phyloP scores from a whole-genome alignment of 2,797 vertebrate species.

The Parauchenoglanis ngamensis region DNA sequence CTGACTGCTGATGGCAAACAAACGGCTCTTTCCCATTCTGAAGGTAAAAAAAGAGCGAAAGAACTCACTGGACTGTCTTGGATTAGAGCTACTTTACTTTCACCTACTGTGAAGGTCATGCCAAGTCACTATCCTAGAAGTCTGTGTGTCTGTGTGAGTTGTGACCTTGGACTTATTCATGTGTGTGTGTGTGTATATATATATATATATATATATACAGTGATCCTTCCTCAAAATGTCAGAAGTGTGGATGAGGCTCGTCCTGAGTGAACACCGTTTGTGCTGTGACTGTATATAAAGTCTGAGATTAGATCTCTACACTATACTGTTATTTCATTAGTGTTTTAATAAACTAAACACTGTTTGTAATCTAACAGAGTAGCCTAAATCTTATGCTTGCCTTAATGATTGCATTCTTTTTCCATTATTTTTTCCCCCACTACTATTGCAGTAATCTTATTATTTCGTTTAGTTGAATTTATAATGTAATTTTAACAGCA shows the following conservation, averaged over 20 bases:
- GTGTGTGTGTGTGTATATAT: neutral
- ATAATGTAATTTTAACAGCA: constrained; percentile 39
- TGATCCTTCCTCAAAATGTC: neutral
- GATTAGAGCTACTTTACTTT: constrained; percentile 50
- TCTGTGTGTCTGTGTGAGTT: constrained; percentile 30
- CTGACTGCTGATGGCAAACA: constrained; percentile 63
- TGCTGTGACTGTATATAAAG: neutral
- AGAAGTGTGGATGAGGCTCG: neutral
- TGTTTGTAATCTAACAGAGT: constrained; percentile 24
- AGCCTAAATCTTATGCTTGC: constrained; percentile 15
- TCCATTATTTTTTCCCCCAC: neutral
- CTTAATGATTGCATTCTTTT: constrained; percentile 15
- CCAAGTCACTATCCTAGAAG: constrained; percentile 49
- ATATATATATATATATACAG: too few relatives aligned
- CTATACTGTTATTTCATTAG: constrained; percentile 14
- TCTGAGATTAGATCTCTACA: neutral
- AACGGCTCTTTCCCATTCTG: constrained; percentile 70
- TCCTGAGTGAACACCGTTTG: neutral
- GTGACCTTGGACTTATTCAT: constrained; percentile 42
- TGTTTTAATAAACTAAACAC: constrained; percentile 11
- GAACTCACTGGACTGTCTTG: constrained; percentile 50
- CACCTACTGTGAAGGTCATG: constrained; percentile 63
- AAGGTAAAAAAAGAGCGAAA: constrained; percentile 55
- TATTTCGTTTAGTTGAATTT: constrained; percentile 24
- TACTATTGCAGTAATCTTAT: constrained; percentile 19